These are phyloP conservation scores for Hyppa rectilinea DNA, from an alignment of 2,888 invertebrate genomes.

Conservation along the genomic window DNA sequence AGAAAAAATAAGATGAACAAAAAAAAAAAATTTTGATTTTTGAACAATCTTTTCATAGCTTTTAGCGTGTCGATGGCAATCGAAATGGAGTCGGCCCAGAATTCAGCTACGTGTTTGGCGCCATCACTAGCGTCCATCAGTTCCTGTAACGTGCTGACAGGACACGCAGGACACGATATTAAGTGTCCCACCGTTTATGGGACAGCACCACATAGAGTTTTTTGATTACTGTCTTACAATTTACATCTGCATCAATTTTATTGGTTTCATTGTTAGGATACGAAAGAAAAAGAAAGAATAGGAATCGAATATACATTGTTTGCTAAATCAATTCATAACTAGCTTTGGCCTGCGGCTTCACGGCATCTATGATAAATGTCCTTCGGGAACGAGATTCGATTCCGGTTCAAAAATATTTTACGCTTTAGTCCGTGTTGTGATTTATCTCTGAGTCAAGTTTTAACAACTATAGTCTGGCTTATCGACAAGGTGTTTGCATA, in stretches of 20 bases:
- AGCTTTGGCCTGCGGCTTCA: slow-evolving; percentile 46
- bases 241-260: neutral
- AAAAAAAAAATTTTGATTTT: neutral
- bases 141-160: too few relatives aligned
- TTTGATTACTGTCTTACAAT: too few relatives aligned
- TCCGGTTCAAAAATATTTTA: slow-evolving; percentile 59
- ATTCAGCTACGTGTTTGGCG: too few relatives aligned
- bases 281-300: slow-evolving; percentile 6
- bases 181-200: too few relatives aligned
- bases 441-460: slow-evolving; percentile 54
- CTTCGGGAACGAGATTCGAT: slow-evolving; percentile 61
- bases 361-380: slow-evolving; percentile 59
- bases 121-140: too few relatives aligned
- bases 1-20: neutral
- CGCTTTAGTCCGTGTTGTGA: slow-evolving; percentile 43
- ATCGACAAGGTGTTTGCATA: slow-evolving; percentile 60
- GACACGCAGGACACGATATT: too few relatives aligned
- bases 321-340: slow-evolving; percentile 48
- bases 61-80: too few relatives aligned
- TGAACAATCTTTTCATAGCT: neutral
- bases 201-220: too few relatives aligned
- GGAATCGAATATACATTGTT: slow-evolving; percentile 23
- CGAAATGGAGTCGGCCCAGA: too few relatives aligned
- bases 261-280: neutral
- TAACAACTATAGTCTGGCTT: slow-evolving; percentile 46